phyloP scores from a whole-genome alignment of 1,140 invertebrate species.

The Drosophila murphyi region DNA sequence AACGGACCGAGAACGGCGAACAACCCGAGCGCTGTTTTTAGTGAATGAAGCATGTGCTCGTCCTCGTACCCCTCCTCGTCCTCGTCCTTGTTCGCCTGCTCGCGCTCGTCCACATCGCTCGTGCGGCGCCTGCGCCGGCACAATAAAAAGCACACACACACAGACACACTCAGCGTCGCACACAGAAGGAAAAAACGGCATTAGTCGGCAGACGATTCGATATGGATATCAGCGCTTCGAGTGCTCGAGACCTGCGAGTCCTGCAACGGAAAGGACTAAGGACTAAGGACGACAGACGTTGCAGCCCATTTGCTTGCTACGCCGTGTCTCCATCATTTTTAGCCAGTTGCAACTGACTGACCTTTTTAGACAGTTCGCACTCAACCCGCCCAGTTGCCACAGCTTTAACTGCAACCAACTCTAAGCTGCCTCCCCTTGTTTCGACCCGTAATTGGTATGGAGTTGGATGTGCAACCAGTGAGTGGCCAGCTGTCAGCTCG shows the following conservation, averaged over 20 bases:
- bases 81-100: not conserved
- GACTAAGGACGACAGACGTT: not conserved
- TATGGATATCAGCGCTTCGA: slow-evolving; percentile 17
- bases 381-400: too few relatives aligned
- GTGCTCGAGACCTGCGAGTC: not conserved
- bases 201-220: slow-evolving; percentile 9
- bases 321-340: not conserved
- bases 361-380: slow-evolving; percentile 4
- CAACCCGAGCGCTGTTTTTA: slow-evolving; percentile 33
- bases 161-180: too few relatives aligned
- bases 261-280: not conserved
- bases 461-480: too few relatives aligned
- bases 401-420: too few relatives aligned
- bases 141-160: not conserved
- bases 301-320: slow-evolving; percentile 38
- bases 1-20: not conserved
- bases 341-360: slow-evolving; percentile 10
- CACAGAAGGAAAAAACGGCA: not conserved
- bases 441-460: too few relatives aligned
- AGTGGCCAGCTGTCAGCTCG: too few relatives aligned
- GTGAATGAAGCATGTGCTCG: slow-evolving; percentile 51
- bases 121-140: slow-evolving; percentile 32
- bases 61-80: not conserved
- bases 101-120: too few relatives aligned
- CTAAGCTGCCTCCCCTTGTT: too few relatives aligned